phyloP scores from a whole-genome alignment of 2,797 vertebrate species.

The Furcifer pardalis region DNA sequence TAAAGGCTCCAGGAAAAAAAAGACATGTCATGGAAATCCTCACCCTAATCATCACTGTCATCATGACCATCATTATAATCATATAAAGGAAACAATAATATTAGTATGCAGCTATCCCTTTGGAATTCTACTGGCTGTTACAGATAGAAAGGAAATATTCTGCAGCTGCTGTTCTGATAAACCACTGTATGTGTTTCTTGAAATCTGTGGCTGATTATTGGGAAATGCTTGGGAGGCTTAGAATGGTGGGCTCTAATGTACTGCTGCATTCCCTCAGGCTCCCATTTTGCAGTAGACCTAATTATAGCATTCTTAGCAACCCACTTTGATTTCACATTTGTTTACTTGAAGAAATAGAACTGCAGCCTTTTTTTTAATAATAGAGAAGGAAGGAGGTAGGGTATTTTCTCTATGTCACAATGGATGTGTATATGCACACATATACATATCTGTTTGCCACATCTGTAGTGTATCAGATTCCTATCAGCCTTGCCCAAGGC shows the following conservation, averaged over 20 bases:
- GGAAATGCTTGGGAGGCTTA: constrained; percentile 40
- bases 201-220: constrained; percentile 55
- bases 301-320: constrained; percentile 61
- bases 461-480: constrained; percentile 8
- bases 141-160: constrained; percentile 24
- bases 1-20: background rate
- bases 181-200: background rate
- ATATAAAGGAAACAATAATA: background rate
- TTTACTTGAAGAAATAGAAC: constrained; percentile 54
- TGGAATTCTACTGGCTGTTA: constrained; percentile 13
- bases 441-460: too few relatives aligned
- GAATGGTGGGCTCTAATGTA: constrained; percentile 37
- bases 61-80: background rate
- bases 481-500: constrained; percentile 37
- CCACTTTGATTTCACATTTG: constrained; percentile 49
- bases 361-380: constrained; percentile 18
- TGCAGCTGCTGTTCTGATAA: constrained; percentile 30
- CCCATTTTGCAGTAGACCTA: constrained; percentile 60
- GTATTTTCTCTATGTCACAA: constrained; percentile 20
- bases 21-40: constrained; percentile 31
- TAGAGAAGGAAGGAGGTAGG: constrained; percentile 15
- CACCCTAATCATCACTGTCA: constrained; percentile 18
- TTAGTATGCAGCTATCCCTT: background rate
- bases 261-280: constrained; percentile 61
- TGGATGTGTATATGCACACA: constrained; percentile 22